phyloP scores from a whole-genome alignment of 2,888 invertebrate species.

The Germaria angustata region DNA sequence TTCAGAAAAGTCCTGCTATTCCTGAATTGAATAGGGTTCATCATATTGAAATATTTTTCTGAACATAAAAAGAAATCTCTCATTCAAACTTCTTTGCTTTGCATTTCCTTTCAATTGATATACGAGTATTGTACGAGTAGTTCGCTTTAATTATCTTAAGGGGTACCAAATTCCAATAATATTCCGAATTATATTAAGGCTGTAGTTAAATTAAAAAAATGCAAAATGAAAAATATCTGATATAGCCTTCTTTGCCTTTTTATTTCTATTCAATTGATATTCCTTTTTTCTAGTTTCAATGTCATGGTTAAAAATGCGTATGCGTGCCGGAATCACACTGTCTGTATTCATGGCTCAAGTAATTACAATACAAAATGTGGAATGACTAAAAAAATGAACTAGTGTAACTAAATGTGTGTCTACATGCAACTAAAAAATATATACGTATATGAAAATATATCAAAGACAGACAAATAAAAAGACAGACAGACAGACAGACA shows the following conservation, averaged over 20 bases:
- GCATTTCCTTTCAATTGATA: no score
- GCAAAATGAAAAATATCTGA: no score
- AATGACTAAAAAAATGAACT: background rate
- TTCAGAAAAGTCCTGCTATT: no score
- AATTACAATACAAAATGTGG: slow-evolving; percentile 24
- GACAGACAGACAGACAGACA: slow-evolving; percentile 27
- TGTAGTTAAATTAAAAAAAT: no score
- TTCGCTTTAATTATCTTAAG: no score
- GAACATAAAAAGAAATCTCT: no score
- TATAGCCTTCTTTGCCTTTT: background rate
- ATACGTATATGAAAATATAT: slow-evolving; percentile 11
- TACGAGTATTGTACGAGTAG: no score
- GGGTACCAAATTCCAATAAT: no score
- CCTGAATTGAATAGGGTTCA: no score
- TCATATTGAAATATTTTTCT: no score
- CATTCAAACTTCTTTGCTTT: no score
- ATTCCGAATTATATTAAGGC: no score
- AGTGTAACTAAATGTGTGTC: slow-evolving; percentile 53
- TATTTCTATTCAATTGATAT: background rate
- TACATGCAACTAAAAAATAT: slow-evolving; percentile 53
- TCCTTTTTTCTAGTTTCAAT: slow-evolving; percentile 58
- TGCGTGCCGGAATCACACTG: slow-evolving; percentile 63
- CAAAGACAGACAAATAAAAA: slow-evolving; percentile 25
- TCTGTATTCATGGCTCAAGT: slow-evolving; percentile 26
- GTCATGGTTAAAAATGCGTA: slow-evolving; percentile 67